Evolutionary conservation across 1,140 invertebrate species (phyloP).

Genomic region (Oryctes rhinoceros): DNA sequence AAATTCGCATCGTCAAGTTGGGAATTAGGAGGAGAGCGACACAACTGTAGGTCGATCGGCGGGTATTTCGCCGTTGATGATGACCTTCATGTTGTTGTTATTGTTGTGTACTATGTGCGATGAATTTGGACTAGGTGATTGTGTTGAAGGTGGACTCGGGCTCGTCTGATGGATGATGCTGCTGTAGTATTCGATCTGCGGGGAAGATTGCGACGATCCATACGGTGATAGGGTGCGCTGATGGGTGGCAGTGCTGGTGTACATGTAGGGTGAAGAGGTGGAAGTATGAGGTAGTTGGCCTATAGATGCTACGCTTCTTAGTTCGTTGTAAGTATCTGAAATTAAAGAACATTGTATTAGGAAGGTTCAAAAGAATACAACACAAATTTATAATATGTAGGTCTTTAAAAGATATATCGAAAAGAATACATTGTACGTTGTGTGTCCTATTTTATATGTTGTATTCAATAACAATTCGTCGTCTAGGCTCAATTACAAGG

Average conservation of each 20-base stretch:
- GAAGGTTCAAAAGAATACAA: background rate
- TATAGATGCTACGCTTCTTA: constrained; percentile 52
- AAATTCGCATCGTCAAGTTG: background rate
- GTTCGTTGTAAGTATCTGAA: constrained; percentile 60
- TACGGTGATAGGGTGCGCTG: constrained; percentile 51
- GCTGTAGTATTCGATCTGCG: constrained; percentile 52
- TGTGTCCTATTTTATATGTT: too few relatives aligned
- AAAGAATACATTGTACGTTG: too few relatives aligned
- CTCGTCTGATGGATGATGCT: constrained; percentile 51
- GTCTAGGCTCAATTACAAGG: too few relatives aligned
- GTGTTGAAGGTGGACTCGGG: constrained; percentile 54
- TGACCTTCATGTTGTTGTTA: constrained; percentile 57
- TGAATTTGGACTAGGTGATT: constrained; percentile 52
- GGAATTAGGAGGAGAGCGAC: constrained; percentile 54
- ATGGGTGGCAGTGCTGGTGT: constrained; percentile 49
- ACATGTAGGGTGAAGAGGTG: constrained; percentile 47
- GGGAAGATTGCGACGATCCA: constrained; percentile 52
- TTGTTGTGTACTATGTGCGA: constrained; percentile 49
- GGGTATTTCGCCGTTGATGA: constrained; percentile 54
- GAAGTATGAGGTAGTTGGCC: constrained; percentile 50
- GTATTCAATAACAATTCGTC: too few relatives aligned
- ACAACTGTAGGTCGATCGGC: constrained; percentile 60
- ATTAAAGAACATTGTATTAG: background rate
- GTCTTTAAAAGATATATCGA: too few relatives aligned
- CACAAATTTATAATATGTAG: too few relatives aligned